These are phyloP conservation scores for Cercopithecus neglectus DNA, from an alignment of 2,797 vertebrate species.

Conservation along the genomic window DNA sequence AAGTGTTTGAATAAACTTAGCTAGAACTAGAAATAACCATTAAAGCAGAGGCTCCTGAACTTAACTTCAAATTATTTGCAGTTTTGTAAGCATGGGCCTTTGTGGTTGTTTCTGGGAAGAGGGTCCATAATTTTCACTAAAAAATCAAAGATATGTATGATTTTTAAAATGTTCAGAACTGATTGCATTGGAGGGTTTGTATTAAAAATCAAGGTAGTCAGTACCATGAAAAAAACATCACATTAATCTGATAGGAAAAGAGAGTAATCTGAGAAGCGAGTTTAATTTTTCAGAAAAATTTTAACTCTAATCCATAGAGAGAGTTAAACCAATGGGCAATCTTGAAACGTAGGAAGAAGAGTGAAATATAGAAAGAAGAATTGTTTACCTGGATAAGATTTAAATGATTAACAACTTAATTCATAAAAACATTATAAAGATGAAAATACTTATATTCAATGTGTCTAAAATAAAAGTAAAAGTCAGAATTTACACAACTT, in stretches of 20 bases:
- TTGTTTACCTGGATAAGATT: background rate
- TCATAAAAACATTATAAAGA: constrained; percentile 14
- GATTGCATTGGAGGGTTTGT: background rate
- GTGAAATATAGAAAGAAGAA: background rate
- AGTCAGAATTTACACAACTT: background rate
- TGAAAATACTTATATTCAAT: constrained; percentile 2
- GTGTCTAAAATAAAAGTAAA: constrained; percentile 31
- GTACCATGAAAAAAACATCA: background rate
- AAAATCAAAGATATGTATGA: background rate
- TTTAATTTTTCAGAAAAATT: constrained; percentile 13
- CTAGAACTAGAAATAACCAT: background rate
- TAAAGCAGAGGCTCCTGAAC: background rate
- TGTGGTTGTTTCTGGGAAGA: background rate
- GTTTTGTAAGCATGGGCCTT: background rate
- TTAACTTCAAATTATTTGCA: constrained; percentile 36
- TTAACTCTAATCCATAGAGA: background rate
- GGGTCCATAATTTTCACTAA: background rate
- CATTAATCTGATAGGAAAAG: background rate
- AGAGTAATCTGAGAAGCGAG: background rate
- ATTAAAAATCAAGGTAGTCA: constrained; percentile 6
- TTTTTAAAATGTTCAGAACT: background rate
- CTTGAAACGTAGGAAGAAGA: background rate
- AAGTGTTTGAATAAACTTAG: background rate
- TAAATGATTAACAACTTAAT: background rate
- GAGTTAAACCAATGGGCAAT: background rate